Conservation (phyloP, 2,888 invertebrate genomes). For the Boloria selene region DNA sequence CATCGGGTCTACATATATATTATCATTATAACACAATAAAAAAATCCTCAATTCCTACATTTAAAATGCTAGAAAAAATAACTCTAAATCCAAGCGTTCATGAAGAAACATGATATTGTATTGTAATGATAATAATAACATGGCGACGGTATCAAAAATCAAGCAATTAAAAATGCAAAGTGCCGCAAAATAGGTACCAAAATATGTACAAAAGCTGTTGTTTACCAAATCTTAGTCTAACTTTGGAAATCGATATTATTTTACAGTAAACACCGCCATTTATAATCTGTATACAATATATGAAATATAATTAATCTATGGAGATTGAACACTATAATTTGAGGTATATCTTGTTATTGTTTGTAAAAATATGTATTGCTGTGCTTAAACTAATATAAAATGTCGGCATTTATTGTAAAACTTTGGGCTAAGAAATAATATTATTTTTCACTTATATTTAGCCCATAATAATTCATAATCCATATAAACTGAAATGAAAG, state of each 20-base stretch:
- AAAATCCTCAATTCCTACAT: neutral
- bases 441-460: constrained; percentile 5
- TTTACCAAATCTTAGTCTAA: constrained; percentile 55
- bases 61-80: constrained; percentile 1
- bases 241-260: constrained; percentile 52
- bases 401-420: constrained; percentile 19
- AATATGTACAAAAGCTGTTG: constrained; percentile 65
- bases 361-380: constrained; percentile 8
- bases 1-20: constrained; percentile 45
- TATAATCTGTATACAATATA: constrained; percentile 5
- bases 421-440: constrained; percentile 1
- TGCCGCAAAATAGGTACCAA: constrained; percentile 62
- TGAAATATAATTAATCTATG: constrained; percentile 10
- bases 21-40: constrained; percentile 4
- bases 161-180: constrained; percentile 63
- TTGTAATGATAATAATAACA: constrained; percentile 21
- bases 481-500: constrained; percentile 27
- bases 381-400: neutral
- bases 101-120: neutral
- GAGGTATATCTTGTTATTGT: constrained; percentile 16
- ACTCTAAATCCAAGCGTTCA: neutral
- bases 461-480: constrained; percentile 8
- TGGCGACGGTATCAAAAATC: constrained; percentile 47
- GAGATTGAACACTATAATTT: constrained; percentile 16
- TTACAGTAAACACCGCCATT: constrained; percentile 22